phyloP scores from a whole-genome alignment of 2,888 invertebrate species.

The Pandemis heparana region DNA sequence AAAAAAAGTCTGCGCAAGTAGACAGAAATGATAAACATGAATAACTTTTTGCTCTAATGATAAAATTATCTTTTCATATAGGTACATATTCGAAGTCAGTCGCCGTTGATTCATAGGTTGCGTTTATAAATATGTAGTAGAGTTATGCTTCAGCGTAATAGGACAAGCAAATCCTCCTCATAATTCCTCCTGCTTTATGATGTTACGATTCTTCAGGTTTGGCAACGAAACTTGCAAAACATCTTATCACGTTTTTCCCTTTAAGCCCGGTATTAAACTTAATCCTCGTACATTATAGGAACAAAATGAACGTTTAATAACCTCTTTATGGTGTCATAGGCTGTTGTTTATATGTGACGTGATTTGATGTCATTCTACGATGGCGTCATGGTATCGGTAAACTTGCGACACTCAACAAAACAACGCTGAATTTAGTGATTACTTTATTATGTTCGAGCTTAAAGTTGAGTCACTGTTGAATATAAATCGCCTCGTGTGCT shows the following conservation, averaged over 20 bases:
- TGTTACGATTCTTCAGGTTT: neutral
- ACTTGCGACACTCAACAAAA: constrained; percentile 14
- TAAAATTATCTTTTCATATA: neutral
- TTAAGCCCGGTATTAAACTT: constrained; percentile 11
- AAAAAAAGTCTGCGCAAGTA: constrained; percentile 14
- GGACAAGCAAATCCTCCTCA: constrained; percentile 2
- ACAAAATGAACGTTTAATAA: constrained; percentile 10
- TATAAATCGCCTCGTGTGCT: constrained; percentile 31
- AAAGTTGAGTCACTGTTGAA: constrained; percentile 38
- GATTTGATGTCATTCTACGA: constrained; percentile 18
- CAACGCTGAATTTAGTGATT: constrained; percentile 17
- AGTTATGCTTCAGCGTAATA: constrained; percentile 12
- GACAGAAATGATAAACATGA: constrained; percentile 8
- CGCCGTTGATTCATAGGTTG: neutral
- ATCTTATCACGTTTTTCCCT: constrained; percentile 7
- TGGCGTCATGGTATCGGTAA: constrained; percentile 17
- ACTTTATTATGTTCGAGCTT: constrained; percentile 17
- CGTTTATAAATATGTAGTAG: constrained; percentile 3
- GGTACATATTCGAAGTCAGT: neutral
- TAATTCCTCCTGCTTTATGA: constrained; percentile 12
- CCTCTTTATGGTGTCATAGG: constrained; percentile 10
- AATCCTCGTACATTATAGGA: constrained; percentile 8
- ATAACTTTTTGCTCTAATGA: neutral
- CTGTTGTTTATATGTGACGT: neutral
- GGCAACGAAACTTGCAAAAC: constrained; percentile 27